Percentiles rank a stretch among this genome's conserved stretches.
Conservation (phyloP, 2,113 vertebrate species). For the Pachycephala philippinensis region DNA sequence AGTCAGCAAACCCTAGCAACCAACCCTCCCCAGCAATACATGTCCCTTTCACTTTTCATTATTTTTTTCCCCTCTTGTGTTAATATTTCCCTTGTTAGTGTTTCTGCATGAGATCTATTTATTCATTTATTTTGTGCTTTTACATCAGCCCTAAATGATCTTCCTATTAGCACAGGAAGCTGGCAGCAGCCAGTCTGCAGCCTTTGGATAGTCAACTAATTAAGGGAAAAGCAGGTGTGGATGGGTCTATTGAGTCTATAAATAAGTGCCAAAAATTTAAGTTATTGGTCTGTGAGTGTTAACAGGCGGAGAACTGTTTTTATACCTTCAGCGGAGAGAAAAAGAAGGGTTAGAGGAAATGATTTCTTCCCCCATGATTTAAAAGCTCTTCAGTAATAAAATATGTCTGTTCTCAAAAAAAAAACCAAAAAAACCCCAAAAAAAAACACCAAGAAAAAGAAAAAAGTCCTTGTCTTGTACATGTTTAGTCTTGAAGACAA, state of each 20-base stretch:
- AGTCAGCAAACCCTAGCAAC: background rate
- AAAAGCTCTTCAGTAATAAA: constrained; percentile 55
- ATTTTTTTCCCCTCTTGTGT: background rate
- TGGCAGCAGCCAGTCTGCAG: constrained; percentile 63
- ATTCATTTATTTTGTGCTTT: constrained; percentile 47
- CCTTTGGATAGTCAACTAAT: constrained; percentile 74
- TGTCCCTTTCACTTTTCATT: background rate
- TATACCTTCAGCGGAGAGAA: constrained; percentile 37
- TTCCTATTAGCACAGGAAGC: constrained; percentile 69
- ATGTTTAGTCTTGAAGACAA: constrained; percentile 41
- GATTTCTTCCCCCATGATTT: background rate
- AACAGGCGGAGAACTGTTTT: constrained; percentile 69
- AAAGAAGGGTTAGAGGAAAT: constrained; percentile 16
- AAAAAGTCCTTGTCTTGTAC: background rate
- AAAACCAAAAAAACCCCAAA: background rate
- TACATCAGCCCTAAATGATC: constrained; percentile 63
- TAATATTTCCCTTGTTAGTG: constrained; percentile 3
- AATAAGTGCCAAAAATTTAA: constrained; percentile 75
- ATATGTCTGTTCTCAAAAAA: background rate
- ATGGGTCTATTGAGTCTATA: constrained; percentile 69
- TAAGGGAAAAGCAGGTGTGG: constrained; percentile 78
- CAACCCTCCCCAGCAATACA: background rate
- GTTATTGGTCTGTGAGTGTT: constrained; percentile 75
- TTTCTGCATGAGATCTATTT: constrained; percentile 1
- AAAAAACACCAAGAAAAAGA: no score